Conservation (phyloP, 2,113 vertebrate species). For the Ageneiosus marmoratus region DNA sequence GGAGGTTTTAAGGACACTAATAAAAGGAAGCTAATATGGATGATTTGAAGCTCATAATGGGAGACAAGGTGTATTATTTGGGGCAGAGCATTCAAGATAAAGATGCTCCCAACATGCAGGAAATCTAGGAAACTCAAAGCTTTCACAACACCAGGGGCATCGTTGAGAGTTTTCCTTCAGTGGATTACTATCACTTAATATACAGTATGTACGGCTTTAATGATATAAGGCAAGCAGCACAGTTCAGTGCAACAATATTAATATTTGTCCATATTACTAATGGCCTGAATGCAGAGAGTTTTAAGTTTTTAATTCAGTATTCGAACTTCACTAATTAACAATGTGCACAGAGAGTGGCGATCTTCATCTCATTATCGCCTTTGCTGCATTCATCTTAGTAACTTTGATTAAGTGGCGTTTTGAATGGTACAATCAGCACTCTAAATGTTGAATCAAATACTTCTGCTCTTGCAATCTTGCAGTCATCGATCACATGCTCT, state of each 20-base stretch:
- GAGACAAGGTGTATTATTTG: too few species aligned
- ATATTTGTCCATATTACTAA: background rate
- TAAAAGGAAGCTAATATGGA: background rate
- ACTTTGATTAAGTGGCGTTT: constrained; percentile 30
- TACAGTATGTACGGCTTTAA: background rate
- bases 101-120: constrained; percentile 16
- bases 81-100: background rate
- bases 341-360: background rate
- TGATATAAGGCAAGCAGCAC: background rate
- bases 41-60: too few species aligned
- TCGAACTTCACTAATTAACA: constrained; percentile 11
- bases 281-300: background rate
- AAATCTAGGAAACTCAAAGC: background rate
- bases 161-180: background rate
- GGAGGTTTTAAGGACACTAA: background rate
- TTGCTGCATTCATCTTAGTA: constrained; percentile 28
- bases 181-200: background rate
- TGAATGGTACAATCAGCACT: background rate
- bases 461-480: background rate
- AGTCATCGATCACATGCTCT: background rate
- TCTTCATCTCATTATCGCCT: constrained; percentile 4
- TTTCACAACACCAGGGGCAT: background rate
- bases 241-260: background rate
- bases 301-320: constrained; percentile 2
- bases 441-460: background rate